Conservation (phyloP, 2,113 vertebrate genomes). For the Recurvirostra avosetta region DNA sequence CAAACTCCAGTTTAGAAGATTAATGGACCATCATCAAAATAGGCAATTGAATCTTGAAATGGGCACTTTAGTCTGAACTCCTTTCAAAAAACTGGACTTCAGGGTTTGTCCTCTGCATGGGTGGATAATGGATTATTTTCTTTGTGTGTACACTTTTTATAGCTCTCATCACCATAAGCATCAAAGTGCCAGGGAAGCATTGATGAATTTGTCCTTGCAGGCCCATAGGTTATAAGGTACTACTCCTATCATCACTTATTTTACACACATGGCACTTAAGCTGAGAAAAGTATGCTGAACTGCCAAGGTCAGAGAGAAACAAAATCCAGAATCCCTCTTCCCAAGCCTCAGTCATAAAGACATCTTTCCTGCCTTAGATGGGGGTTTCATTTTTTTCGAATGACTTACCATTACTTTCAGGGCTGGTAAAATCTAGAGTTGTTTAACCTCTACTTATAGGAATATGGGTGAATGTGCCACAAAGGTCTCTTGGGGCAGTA, state of each 20-base stretch:
- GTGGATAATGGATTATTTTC: slow-evolving; percentile 18
- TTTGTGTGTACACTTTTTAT: neutral
- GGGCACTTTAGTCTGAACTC: neutral
- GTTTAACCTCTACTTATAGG: neutral
- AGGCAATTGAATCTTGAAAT: neutral
- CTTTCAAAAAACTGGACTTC: neutral
- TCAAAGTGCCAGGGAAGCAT: neutral
- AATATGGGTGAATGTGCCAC: neutral
- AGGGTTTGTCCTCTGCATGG: neutral
- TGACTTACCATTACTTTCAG: neutral
- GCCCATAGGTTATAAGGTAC: neutral
- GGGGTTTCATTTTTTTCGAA: neutral
- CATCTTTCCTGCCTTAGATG: neutral
- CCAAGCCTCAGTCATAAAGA: neutral
- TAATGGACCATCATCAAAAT: slow-evolving; percentile 16
- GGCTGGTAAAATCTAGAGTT: neutral
- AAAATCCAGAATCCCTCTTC: slow-evolving; percentile 9
- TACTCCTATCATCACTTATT: slow-evolving; percentile 13
- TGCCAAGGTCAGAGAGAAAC: slow-evolving; percentile 19
- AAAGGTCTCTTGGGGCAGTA: neutral
- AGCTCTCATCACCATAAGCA: slow-evolving; percentile 1
- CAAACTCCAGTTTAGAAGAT: neutral
- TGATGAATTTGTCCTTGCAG: slow-evolving; percentile 25
- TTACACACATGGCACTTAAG: slow-evolving; percentile 29
- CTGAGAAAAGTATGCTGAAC: slow-evolving; percentile 13